These are phyloP conservation scores for Karalla daura DNA, from an alignment of 2,797 vertebrate species.

Conservation along the genomic window DNA sequence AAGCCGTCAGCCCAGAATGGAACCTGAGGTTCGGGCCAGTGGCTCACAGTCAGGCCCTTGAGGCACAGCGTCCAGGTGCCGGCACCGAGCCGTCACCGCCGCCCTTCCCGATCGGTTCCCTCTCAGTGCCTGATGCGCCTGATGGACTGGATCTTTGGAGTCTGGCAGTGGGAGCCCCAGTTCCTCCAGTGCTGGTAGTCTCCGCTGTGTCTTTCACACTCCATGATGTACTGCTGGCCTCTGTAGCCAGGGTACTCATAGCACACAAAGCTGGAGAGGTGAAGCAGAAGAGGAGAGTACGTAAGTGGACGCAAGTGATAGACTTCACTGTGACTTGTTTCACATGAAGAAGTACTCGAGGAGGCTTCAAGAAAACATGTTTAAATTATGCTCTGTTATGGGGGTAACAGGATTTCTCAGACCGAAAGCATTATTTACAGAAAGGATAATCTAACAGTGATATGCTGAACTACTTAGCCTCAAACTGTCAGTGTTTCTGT, in stretches of 20 bases:
- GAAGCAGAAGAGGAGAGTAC: background rate
- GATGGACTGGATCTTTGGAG: slow-evolving; percentile 87
- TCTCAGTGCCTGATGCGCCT: slow-evolving; percentile 85
- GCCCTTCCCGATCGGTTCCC: background rate
- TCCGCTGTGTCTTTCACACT: slow-evolving; percentile 87
- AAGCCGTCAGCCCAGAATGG: slow-evolving; percentile 19
- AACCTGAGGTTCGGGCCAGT: slow-evolving; percentile 3
- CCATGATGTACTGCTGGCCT: slow-evolving; percentile 89
- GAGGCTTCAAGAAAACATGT: too few species aligned
- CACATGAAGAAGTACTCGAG: background rate
- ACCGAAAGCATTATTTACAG: background rate
- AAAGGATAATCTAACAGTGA: background rate
- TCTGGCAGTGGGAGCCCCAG: slow-evolving; percentile 88
- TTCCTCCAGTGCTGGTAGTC: slow-evolving; percentile 88
- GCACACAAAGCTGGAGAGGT: slow-evolving; percentile 85
- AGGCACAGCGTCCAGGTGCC: slow-evolving; percentile 15
- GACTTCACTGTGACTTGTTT: too few species aligned
- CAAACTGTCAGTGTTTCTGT: too few species aligned
- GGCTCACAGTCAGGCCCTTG: background rate
- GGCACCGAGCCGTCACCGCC: slow-evolving; percentile 12
- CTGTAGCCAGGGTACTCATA: slow-evolving; percentile 88
- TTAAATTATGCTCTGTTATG: background rate
- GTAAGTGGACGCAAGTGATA: too few species aligned
- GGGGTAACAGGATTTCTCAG: background rate
- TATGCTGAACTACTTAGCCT: background rate